Conservation (phyloP, 2,113 vertebrate genomes). For the Falcunculus frontatus region DNA sequence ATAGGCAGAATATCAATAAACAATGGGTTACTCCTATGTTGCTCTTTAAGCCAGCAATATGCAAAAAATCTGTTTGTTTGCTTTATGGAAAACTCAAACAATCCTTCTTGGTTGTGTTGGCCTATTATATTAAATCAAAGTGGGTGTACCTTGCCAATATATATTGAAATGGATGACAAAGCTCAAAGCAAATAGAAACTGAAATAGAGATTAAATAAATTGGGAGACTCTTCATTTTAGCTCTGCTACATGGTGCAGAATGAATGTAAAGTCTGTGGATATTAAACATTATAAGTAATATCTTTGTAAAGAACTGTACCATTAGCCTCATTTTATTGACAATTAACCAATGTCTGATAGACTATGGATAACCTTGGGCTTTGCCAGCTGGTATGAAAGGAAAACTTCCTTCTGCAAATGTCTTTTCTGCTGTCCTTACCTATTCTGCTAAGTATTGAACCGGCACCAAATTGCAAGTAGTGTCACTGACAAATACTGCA, state of each 20-base stretch:
- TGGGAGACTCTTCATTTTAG: background rate
- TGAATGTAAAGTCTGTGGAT: background rate
- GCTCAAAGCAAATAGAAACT: background rate
- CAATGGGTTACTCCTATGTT: background rate
- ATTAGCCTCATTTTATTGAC: background rate
- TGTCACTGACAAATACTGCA: slow-evolving; percentile 5
- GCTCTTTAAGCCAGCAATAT: background rate
- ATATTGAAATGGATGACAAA: background rate
- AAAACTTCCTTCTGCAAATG: background rate
- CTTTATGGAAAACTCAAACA: background rate
- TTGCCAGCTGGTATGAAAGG: background rate
- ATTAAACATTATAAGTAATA: background rate
- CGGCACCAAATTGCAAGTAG: slow-evolving; percentile 7
- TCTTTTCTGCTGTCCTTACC: background rate
- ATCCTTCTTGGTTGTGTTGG: background rate
- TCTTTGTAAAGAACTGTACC: background rate
- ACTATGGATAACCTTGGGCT: background rate
- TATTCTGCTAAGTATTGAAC: slow-evolving; percentile 7
- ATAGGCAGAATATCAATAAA: background rate
- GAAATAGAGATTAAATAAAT: background rate
- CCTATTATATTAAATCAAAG: background rate
- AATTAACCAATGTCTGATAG: background rate
- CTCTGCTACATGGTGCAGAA: background rate
- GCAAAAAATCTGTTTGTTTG: background rate
- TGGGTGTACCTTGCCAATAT: background rate